Percentiles rank a stretch among this genome's conserved stretches.
Evolutionary conservation across 2,797 vertebrate genomes (phyloP).

Genomic region (Lacerta bilineata): DNA sequence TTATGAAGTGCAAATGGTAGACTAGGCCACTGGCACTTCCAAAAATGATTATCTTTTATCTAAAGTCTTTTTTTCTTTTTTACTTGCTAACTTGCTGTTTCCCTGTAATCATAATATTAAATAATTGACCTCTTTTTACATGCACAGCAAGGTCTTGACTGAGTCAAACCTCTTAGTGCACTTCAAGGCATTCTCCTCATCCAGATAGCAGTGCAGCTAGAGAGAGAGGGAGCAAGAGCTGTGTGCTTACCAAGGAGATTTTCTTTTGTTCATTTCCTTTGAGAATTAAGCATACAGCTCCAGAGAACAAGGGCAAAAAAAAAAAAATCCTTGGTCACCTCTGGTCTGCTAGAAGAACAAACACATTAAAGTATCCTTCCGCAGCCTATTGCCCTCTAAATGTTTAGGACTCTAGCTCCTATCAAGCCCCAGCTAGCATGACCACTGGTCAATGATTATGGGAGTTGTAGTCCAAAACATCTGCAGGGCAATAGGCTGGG

Average conservation of each 20-base stretch:
- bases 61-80: background rate
- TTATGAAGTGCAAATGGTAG: background rate
- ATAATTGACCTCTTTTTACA: background rate
- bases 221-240: background rate
- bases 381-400: no score
- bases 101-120: background rate
- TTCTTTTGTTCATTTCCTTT: background rate
- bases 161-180: background rate
- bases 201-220: background rate
- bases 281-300: background rate
- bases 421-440: no score
- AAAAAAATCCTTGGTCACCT: background rate
- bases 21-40: background rate
- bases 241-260: background rate
- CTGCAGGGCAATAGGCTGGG: no score
- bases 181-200: background rate
- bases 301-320: background rate
- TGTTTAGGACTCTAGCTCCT: no score
- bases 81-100: background rate
- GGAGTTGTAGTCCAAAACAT: no score
- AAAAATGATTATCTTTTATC: background rate
- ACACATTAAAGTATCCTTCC: background rate
- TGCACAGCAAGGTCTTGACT: background rate
- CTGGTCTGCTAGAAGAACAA: background rate
- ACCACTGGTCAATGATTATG: no score